Evolutionary conservation across 2,888 invertebrate species (phyloP).

Genomic region (Aleiodes alternator): DNA sequence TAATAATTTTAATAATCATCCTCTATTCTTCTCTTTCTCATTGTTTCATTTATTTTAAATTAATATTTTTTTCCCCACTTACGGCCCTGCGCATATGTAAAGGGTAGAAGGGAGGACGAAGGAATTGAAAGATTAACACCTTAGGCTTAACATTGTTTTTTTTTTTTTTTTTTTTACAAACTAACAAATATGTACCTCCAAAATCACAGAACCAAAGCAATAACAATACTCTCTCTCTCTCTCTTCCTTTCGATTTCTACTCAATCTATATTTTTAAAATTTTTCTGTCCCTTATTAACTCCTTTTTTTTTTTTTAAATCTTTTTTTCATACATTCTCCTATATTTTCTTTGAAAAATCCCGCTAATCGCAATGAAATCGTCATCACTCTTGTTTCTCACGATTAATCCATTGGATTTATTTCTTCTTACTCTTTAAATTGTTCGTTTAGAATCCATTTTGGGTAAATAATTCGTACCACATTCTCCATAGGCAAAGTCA

Average conservation of each 20-base stretch:
- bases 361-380: slow-evolving; percentile 53
- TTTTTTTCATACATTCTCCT: slow-evolving; percentile 49
- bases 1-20: slow-evolving; percentile 20
- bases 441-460: slow-evolving; percentile 48
- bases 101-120: slow-evolving; percentile 60
- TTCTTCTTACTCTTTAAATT: slow-evolving; percentile 17
- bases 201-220: slow-evolving; percentile 75
- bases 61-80: slow-evolving; percentile 58
- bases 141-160: slow-evolving; percentile 69
- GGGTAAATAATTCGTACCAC: slow-evolving; percentile 56
- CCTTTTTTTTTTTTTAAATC: not conserved
- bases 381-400: slow-evolving; percentile 45
- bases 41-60: slow-evolving; percentile 16
- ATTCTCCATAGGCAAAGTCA: slow-evolving; percentile 72
- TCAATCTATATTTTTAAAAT: slow-evolving; percentile 4
- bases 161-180: slow-evolving; percentile 69
- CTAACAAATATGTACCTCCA: slow-evolving; percentile 74
- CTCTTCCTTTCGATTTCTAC: slow-evolving; percentile 62
- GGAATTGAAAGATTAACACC: slow-evolving; percentile 71
- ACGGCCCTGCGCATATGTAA: slow-evolving; percentile 68
- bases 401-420: slow-evolving; percentile 27
- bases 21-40: slow-evolving; percentile 5
- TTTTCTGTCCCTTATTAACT: slow-evolving; percentile 15
- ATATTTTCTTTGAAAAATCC: slow-evolving; percentile 58
- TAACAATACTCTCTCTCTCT: slow-evolving; percentile 66